Percentiles rank a stretch among this genome's conserved stretches.
Evolutionary conservation across 2,888 invertebrate species (phyloP).

Genomic region (Drosophila greeni): DNA sequence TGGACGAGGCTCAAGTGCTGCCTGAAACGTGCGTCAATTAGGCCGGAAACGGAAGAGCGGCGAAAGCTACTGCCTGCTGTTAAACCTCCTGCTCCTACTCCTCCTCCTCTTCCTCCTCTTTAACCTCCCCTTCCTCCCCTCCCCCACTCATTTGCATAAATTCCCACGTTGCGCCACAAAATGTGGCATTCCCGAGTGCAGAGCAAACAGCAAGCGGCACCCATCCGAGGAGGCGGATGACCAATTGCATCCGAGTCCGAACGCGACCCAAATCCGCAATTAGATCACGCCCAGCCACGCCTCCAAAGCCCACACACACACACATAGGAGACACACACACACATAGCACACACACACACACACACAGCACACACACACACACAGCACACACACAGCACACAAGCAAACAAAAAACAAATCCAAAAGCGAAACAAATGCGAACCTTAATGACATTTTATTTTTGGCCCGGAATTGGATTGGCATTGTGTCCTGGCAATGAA

Average conservation of each 20-base stretch:
- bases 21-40: slow-evolving; percentile 62
- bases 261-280: slow-evolving; percentile 37
- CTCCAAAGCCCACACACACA: not conserved
- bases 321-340: not conserved
- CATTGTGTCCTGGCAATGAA: slow-evolving; percentile 2
- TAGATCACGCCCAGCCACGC: slow-evolving; percentile 26
- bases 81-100: no score
- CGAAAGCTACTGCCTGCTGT: no score
- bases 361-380: not conserved
- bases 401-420: slow-evolving; percentile 22
- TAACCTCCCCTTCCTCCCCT: not conserved
- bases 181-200: slow-evolving; percentile 22
- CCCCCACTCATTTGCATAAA: slow-evolving; percentile 25
- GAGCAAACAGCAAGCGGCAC: slow-evolving; percentile 15
- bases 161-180: slow-evolving; percentile 20
- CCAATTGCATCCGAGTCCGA: slow-evolving; percentile 28
- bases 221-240: slow-evolving; percentile 2
- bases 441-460: slow-evolving; percentile 32
- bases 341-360: not conserved
- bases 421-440: slow-evolving; percentile 29
- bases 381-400: not conserved
- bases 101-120: no score
- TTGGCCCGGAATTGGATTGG: slow-evolving; percentile 19
- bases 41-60: slow-evolving; percentile 1
- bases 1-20: slow-evolving; percentile 56